phyloP scores from a whole-genome alignment of 2,888 invertebrate genomes.

The Crossocerus cetratus region DNA sequence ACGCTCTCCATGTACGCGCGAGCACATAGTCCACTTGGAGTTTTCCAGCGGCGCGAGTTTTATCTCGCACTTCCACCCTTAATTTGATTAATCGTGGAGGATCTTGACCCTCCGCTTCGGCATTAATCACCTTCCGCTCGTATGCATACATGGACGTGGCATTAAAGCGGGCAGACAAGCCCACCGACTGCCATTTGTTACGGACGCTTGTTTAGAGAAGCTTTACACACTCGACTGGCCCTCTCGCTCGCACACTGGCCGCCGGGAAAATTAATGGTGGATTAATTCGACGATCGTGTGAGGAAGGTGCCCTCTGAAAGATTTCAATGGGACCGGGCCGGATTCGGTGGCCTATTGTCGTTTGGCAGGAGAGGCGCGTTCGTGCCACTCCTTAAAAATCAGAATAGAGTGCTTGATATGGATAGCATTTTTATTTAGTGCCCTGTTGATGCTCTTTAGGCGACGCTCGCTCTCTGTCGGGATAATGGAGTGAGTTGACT shows the following conservation, averaged over 20 bases:
- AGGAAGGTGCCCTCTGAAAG: slow-evolving; percentile 25
- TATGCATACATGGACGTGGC: slow-evolving; percentile 75
- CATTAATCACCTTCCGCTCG: slow-evolving; percentile 74
- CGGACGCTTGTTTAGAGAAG: slow-evolving; percentile 74
- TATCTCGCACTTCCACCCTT: slow-evolving; percentile 75
- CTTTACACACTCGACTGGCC: slow-evolving; percentile 73
- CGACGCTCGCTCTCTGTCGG: too few relatives aligned
- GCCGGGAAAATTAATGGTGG: slow-evolving; percentile 72
- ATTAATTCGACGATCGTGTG: slow-evolving; percentile 74
- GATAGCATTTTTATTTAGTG: not conserved
- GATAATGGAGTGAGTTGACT: too few relatives aligned
- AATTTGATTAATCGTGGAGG: slow-evolving; percentile 76
- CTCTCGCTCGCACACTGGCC: slow-evolving; percentile 50
- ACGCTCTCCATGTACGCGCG: not conserved
- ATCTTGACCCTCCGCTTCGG: slow-evolving; percentile 69
- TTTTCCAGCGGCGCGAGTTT: slow-evolving; percentile 74
- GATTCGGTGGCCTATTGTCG: not conserved
- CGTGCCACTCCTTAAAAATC: not conserved
- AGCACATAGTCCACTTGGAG: slow-evolving; percentile 42
- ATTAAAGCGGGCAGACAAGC: slow-evolving; percentile 62
- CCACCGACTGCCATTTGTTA: slow-evolving; percentile 70
- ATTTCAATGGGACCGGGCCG: not conserved
- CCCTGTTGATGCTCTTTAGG: too few relatives aligned
- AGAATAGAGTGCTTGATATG: not conserved
- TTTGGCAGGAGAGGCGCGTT: not conserved